Percentiles rank a stretch among this genome's conserved stretches.
phyloP scores from a whole-genome alignment of 1,140 invertebrate genomes.

The Berghia stephanieae region DNA sequence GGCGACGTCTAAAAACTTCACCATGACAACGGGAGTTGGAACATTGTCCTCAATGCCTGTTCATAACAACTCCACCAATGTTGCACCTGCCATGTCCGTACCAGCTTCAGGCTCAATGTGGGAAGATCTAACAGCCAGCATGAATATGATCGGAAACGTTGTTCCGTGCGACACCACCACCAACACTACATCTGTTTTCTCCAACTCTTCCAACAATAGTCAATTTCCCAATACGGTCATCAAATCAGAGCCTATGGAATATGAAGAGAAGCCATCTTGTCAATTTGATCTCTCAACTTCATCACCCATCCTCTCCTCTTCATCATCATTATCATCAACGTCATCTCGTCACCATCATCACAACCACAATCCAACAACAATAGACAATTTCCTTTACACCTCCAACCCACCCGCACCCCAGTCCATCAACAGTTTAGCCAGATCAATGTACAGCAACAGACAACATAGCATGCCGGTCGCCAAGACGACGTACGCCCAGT shows the following conservation, averaged over 20 bases:
- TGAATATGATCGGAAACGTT: slow-evolving; percentile 50
- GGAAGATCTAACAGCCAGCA: slow-evolving; percentile 60
- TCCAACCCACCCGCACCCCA: neutral
- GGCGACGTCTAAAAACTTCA: too few relatives aligned
- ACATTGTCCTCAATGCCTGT: too few relatives aligned
- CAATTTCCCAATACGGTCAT: slow-evolving; percentile 20
- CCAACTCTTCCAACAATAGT: neutral
- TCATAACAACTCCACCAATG: too few relatives aligned
- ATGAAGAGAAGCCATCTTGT: slow-evolving; percentile 52
- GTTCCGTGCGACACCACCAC: slow-evolving; percentile 27
- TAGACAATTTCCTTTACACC: slow-evolving; percentile 15
- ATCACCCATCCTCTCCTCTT: neutral
- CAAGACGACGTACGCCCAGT: too few relatives aligned
- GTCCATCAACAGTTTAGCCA: too few relatives aligned
- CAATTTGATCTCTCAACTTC: slow-evolving; percentile 43
- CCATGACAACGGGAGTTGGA: too few relatives aligned
- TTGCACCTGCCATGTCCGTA: too few relatives aligned
- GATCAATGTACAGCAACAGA: too few relatives aligned
- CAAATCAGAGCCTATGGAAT: slow-evolving; percentile 54
- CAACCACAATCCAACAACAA: neutral
- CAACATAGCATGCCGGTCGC: too few relatives aligned
- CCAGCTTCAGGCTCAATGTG: slow-evolving; percentile 49
- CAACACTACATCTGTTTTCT: neutral
- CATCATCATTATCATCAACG: neutral
- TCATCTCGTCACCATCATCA: neutral